Conservation (phyloP, 2,113 vertebrate species). For the Regulus satrapa region DNA sequence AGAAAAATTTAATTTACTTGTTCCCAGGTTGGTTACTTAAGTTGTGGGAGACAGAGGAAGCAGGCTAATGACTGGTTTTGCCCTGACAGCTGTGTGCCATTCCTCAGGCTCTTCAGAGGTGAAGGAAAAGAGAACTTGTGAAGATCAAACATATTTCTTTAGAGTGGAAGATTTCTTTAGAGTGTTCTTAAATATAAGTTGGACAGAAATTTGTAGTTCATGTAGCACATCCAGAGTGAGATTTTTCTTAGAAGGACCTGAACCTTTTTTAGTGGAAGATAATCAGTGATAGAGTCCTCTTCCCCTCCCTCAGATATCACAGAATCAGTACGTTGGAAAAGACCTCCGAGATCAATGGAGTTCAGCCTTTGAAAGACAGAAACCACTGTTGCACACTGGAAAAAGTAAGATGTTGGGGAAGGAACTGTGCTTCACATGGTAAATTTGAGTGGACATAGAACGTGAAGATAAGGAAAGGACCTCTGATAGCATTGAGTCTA, state of each 20-base stretch:
- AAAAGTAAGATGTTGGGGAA: background rate
- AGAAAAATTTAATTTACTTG: background rate
- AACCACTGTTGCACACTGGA: background rate
- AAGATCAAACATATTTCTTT: background rate
- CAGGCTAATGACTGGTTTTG: background rate
- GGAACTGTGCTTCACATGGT: background rate
- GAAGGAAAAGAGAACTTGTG: background rate
- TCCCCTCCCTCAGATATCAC: background rate
- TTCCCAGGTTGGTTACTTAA: background rate
- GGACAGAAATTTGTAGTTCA: background rate
- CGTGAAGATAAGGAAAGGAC: background rate
- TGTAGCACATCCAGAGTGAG: background rate
- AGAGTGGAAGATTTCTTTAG: background rate
- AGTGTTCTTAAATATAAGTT: background rate
- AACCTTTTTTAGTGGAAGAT: background rate
- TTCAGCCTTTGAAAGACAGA: background rate
- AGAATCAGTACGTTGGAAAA: background rate
- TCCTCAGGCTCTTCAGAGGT: background rate
- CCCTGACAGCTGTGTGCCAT: background rate
- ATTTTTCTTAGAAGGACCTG: background rate
- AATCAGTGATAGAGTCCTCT: background rate
- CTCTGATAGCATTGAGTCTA: background rate
- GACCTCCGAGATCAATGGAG: background rate
- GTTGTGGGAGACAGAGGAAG: background rate
- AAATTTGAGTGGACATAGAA: background rate